Evolutionary conservation across 2,888 invertebrate species (phyloP), one percentile per base, ranked within the genome.

Genomic region (Hydrotaea cyrtoneurina): DNA sequence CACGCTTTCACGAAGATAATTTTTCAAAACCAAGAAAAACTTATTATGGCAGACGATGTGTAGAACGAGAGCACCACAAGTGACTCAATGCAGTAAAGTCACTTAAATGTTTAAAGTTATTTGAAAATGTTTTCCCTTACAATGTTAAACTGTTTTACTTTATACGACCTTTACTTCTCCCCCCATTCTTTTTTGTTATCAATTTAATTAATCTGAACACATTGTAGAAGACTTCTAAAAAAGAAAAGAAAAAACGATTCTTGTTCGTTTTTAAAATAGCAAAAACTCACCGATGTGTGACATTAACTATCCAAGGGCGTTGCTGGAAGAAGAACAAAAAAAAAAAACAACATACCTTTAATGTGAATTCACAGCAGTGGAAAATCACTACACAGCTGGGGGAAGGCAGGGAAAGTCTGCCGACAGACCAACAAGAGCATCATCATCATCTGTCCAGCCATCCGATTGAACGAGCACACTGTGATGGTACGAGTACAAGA

Each of bases 171-270:
- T n/a, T n/a, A n/a, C n/a, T n/a, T n/a, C n/a, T n/a, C n/a, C n/a
- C n/a, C n/a, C n/a, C n/a, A n/a, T n/a, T n/a, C 21, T 55, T 2
- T 55, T 21, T 23, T 17, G 2, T 78, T 57, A 71, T 78, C 69
- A 55, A 55, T 69, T 74, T 83, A 83, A 78, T 80, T 80, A 73
- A 73, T 74, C 26, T 66, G 13, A 55, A 76, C 53, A 19, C 78
- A 26, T 71, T 78, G 43, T 53, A 66, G n/a, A 11, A 15, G 19
- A 76, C 19, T 21, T 43, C 7, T 66, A 77, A 0, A 23, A 5
- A n/a, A 66, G 43, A 31, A 19, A 80, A 50, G 15, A 19, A 15
- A 10, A 3, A 19, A 7, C 36, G 17, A 57, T 59, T 39, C 17
- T 31, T n/a, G n/a, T n/a, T n/a, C n/a, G 15, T 21, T 19, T 55